A percentile compares a stretch with the other conserved stretches of the same genome.
These are phyloP conservation scores for Phylloscopus trochilus DNA, from an alignment of 2,113 vertebrate genomes.

Conservation along the genomic window DNA sequence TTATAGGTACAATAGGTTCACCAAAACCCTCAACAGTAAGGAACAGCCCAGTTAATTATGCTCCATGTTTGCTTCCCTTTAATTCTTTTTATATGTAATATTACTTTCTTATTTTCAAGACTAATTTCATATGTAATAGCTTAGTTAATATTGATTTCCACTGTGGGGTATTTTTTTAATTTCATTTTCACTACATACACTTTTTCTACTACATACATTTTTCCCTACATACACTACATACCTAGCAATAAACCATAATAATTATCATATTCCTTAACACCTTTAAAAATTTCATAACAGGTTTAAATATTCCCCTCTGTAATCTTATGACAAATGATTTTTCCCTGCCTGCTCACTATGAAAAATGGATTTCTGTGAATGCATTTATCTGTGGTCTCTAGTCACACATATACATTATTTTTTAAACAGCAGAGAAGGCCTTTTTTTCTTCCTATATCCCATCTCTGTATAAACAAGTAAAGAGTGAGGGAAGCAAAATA, in stretches of 20 bases:
- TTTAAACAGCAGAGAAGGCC: not conserved
- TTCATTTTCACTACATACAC: not conserved
- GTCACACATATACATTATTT: not conserved
- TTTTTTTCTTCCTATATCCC: not conserved
- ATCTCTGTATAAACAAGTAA: not conserved
- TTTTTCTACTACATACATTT: no score
- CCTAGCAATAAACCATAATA: not conserved
- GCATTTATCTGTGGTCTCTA: not conserved
- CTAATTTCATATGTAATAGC: not conserved
- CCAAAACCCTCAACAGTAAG: not conserved
- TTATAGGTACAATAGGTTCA: not conserved
- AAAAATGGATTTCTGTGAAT: not conserved
- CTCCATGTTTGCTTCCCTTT: not conserved
- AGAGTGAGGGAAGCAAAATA: not conserved
- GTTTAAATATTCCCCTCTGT: not conserved
- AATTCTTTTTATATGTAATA: not conserved
- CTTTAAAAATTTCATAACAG: not conserved
- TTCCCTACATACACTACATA: not conserved
- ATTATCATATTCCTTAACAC: not conserved
- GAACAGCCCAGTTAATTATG: not conserved
- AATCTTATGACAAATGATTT: not conserved
- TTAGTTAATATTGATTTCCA: slow-evolving; percentile 19
- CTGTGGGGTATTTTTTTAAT: not conserved
- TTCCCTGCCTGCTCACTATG: not conserved
- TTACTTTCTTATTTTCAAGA: slow-evolving; percentile 2